These are phyloP conservation scores for Ellobium chinense DNA, from an alignment of 2,888 invertebrate species.

Conservation along the genomic window DNA sequence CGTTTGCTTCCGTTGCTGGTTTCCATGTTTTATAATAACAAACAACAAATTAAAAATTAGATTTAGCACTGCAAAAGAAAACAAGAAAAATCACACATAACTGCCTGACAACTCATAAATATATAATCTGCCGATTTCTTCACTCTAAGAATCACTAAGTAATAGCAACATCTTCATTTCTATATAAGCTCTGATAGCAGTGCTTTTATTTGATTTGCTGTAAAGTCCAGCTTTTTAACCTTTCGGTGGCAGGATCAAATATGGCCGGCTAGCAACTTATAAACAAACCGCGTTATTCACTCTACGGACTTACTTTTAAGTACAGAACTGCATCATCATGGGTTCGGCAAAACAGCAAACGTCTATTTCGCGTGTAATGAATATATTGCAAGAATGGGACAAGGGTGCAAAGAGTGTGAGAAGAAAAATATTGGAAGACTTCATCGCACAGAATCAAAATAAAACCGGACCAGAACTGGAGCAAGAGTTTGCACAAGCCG, in stretches of 20 bases:
- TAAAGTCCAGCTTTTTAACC: background rate
- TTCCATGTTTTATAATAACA: slow-evolving; percentile 5
- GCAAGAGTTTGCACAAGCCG: slow-evolving; percentile 78
- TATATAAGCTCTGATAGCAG: too few relatives aligned
- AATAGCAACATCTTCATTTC: too few relatives aligned
- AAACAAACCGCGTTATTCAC: slow-evolving; percentile 38
- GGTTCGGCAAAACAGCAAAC: slow-evolving; percentile 77
- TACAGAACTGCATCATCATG: slow-evolving; percentile 62
- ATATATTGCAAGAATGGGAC: slow-evolving; percentile 78
- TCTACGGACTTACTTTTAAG: background rate
- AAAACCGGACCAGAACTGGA: slow-evolving; percentile 79
- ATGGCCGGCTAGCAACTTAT: slow-evolving; percentile 67
- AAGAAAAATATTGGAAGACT: slow-evolving; percentile 76
- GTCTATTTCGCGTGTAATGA: slow-evolving; percentile 75
- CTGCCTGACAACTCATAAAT: too few relatives aligned
- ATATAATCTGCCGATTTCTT: too few relatives aligned
- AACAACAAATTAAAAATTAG: background rate
- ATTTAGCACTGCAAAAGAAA: background rate
- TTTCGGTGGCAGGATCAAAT: background rate
- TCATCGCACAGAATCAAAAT: slow-evolving; percentile 76
- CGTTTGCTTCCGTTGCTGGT: background rate
- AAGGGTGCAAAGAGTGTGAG: slow-evolving; percentile 75
- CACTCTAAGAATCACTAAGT: too few relatives aligned
- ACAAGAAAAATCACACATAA: background rate
- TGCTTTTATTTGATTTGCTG: background rate